Conservation (phyloP, 1,140 invertebrate genomes). For the Nephila pilipes region DNA sequence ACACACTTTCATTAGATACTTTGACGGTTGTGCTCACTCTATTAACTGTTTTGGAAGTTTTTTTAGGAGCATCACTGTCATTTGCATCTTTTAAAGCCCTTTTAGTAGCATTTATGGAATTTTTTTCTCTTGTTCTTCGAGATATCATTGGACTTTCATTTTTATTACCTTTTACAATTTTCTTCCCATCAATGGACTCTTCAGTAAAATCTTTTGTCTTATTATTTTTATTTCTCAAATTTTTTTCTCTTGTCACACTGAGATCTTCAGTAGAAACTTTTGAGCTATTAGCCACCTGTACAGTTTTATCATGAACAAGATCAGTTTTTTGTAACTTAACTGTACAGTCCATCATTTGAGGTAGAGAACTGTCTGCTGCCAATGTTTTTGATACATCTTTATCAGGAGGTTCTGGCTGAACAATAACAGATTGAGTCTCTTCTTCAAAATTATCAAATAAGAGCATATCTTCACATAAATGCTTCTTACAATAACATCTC, state of each 20-base stretch:
- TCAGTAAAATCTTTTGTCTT: constrained; percentile 1
- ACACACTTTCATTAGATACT: neutral
- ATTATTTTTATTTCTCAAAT: constrained; percentile 5
- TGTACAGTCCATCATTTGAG: constrained; percentile 3
- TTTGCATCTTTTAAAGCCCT: constrained; percentile 12
- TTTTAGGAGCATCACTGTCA: constrained; percentile 30
- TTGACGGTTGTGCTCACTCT: neutral
- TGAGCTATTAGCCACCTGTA: neutral
- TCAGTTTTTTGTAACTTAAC: constrained; percentile 57
- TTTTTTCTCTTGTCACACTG: constrained; percentile 32
- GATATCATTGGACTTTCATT: constrained; percentile 64
- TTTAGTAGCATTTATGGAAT: neutral
- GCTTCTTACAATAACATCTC: constrained; percentile 86
- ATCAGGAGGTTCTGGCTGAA: constrained; percentile 54
- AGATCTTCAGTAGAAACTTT: neutral
- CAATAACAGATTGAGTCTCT: constrained; percentile 10
- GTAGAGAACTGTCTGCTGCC: neutral
- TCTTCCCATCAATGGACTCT: neutral
- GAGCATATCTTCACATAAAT: constrained; percentile 69
- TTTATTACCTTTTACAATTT: neutral
- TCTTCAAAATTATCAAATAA: constrained; percentile 71
- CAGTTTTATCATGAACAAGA: neutral
- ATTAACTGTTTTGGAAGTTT: constrained; percentile 1
- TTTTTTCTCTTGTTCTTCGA: constrained; percentile 62
- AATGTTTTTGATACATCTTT: neutral